Percentiles rank a stretch among this genome's conserved stretches.
These are phyloP conservation scores for Myxocyprinus asiaticus DNA, from an alignment of 2,113 vertebrate genomes.

Conservation along the genomic window DNA sequence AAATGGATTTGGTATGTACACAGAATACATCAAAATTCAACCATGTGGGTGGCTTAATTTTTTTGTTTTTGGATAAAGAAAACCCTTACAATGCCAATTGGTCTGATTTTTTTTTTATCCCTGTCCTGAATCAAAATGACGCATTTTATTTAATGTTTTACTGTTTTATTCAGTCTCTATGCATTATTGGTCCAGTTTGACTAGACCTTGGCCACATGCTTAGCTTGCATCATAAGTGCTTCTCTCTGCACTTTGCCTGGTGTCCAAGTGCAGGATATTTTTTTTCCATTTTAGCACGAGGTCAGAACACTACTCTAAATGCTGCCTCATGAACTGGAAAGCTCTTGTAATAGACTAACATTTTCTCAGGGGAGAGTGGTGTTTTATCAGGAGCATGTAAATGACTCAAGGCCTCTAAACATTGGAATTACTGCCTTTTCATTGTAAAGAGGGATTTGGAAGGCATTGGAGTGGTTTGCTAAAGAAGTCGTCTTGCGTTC, in stretches of 20 bases:
- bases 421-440: neutral
- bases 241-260: neutral
- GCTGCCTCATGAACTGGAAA: slow-evolving; percentile 5
- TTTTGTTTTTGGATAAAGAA: neutral
- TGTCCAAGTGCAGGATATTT: neutral
- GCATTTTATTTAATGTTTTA: neutral
- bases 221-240: neutral
- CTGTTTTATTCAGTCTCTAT: neutral
- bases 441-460: slow-evolving; percentile 12
- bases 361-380: neutral
- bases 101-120: no score
- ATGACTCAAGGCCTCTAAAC: slow-evolving; percentile 14
- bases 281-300: slow-evolving; percentile 2
- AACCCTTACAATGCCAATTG: neutral
- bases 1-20: no score
- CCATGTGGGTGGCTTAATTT: no score
- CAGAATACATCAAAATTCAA: no score
- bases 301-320: slow-evolving; percentile 2
- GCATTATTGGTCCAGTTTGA: no score
- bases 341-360: slow-evolving; percentile 24
- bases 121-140: neutral
- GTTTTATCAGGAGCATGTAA: neutral
- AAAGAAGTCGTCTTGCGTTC: neutral
- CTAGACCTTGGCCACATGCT: no score
- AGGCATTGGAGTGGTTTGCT: slow-evolving; percentile 1